These are phyloP conservation scores for Paratrypauchen microcephalus DNA, from an alignment of 2,797 vertebrate genomes.

Conservation along the genomic window DNA sequence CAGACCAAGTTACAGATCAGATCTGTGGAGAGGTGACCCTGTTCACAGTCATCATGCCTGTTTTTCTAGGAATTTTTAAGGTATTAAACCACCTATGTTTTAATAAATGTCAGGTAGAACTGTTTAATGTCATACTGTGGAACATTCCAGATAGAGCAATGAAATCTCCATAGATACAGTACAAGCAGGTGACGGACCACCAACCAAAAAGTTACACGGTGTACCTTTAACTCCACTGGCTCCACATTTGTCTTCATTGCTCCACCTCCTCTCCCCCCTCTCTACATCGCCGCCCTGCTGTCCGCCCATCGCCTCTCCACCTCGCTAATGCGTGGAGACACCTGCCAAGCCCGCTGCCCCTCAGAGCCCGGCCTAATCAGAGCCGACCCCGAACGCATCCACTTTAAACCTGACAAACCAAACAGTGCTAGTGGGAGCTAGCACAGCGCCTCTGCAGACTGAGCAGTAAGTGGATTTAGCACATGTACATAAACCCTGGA, in stretches of 20 bases:
- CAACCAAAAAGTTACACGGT: too few species aligned
- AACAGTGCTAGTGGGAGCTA: slow-evolving; percentile 74
- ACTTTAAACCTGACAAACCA: slow-evolving; percentile 77
- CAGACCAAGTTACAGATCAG: too few species aligned
- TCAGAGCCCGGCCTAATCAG: slow-evolving; percentile 73
- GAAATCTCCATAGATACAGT: too few species aligned
- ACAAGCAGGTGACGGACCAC: too few species aligned
- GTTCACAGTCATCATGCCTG: too few species aligned
- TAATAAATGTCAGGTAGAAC: too few species aligned
- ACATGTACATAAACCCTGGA: background rate
- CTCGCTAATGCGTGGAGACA: slow-evolving; percentile 71
- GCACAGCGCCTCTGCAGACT: slow-evolving; percentile 50
- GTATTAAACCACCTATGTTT: too few species aligned
- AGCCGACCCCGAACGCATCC: slow-evolving; percentile 66
- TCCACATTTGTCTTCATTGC: slow-evolving; percentile 45
- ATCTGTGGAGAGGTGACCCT: too few species aligned
- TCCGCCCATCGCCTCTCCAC: slow-evolving; percentile 69
- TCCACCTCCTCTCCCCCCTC: slow-evolving; percentile 17
- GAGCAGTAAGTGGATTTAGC: slow-evolving; percentile 1
- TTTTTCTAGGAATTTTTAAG: too few species aligned
- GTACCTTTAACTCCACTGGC: background rate
- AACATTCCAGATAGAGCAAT: too few species aligned
- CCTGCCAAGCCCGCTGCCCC: slow-evolving; percentile 72
- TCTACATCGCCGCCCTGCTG: slow-evolving; percentile 52
- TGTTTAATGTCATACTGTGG: too few species aligned